Evolutionary conservation across 2,888 invertebrate species (phyloP), one percentile per base, ranked within the genome.

Genomic region (Cryptus armator): DNA sequence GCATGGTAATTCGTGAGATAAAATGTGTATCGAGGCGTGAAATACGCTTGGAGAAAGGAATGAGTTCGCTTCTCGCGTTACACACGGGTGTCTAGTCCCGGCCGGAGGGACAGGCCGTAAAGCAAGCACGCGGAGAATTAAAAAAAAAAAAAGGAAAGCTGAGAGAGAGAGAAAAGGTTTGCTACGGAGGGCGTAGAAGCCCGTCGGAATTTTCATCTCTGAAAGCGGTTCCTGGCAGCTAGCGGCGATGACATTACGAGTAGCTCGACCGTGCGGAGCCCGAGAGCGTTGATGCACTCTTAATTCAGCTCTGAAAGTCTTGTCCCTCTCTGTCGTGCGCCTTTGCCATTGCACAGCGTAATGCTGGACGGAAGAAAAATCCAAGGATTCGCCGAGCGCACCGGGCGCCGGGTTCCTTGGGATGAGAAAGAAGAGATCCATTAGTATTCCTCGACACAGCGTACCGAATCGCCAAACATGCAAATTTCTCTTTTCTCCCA

Each of bases 391-490:
- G 37, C 32, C 32, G 51, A 71, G 72, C 43, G 32, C 62, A 32
- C 7, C 14, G 62, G 62, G 37, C 37, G 37, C 37, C 37, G 37
- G 1, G 37, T n/a, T 62, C 32, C 29, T n/a, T 14, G 10, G 62
- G 29, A 62, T 3, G 76, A 32, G 64, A 67, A 46, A 53, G 10
- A 10, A 66, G 37, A 74, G 46, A 19, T 48, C 43, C 78, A 72
- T 82, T 76, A 82, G 81, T 76, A 82, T 76, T 82, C 81, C 62
- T 70, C 56, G 32, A 53, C 51, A 64, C 53, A 64, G 70, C 51
- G 24, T 37, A 67, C 53, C 46, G 83, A 72, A 56, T 72, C 51
- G 67, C 46, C 71, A 67, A 68, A 70, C 44, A 78, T 72, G 71
- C 72, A 78, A 83, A 78, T 83, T 83, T 37, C 51, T 32, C 71